A percentile compares a stretch with the other conserved stretches of the same genome.
Evolutionary conservation across 2,797 vertebrate genomes (phyloP).

Genomic region (Brachymystax lenok): DNA sequence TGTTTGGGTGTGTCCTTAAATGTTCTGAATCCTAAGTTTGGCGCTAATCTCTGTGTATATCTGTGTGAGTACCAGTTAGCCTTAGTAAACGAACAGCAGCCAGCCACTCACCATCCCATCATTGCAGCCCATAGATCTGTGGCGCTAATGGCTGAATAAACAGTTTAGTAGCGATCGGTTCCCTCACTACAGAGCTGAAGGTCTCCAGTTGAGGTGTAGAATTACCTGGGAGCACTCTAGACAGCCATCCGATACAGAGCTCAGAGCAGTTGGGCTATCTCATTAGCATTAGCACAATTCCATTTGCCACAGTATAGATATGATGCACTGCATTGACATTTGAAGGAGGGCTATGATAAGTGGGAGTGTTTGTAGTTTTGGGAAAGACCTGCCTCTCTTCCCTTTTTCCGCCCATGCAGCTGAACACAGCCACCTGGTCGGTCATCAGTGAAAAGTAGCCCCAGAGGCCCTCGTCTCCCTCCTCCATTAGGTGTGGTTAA

Average conservation of each 20-base stretch:
- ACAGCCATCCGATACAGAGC: conserved; percentile 37
- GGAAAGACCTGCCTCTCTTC: neutral
- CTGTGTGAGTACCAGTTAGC: neutral
- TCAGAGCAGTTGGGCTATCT: conserved; percentile 29
- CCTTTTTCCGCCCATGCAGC: neutral
- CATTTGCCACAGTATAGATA: conserved; percentile 43
- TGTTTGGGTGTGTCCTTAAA: neutral
- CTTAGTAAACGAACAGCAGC: conserved; percentile 30
- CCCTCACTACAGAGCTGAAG: conserved; percentile 43
- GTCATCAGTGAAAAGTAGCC: conserved; percentile 51
- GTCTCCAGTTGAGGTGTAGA: conserved; percentile 57
- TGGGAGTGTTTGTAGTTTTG: conserved; percentile 30
- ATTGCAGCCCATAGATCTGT: conserved; percentile 13
- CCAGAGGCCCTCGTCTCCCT: conserved; percentile 36
- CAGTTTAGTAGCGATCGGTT: conserved; percentile 67
- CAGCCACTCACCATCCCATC: conserved; percentile 38
- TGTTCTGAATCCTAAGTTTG: neutral
- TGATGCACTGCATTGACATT: conserved; percentile 16
- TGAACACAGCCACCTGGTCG: neutral
- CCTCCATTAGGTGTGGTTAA: conserved; percentile 67
- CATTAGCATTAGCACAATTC: conserved; percentile 60
- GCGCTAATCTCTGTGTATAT: neutral
- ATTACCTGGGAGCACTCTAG: conserved; percentile 54
- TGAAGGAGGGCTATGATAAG: conserved; percentile 4
- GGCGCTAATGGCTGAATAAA: conserved; percentile 65